These are phyloP conservation scores for Cantharis lateralis DNA, from an alignment of 2,888 invertebrate genomes.

Conservation along the genomic window DNA sequence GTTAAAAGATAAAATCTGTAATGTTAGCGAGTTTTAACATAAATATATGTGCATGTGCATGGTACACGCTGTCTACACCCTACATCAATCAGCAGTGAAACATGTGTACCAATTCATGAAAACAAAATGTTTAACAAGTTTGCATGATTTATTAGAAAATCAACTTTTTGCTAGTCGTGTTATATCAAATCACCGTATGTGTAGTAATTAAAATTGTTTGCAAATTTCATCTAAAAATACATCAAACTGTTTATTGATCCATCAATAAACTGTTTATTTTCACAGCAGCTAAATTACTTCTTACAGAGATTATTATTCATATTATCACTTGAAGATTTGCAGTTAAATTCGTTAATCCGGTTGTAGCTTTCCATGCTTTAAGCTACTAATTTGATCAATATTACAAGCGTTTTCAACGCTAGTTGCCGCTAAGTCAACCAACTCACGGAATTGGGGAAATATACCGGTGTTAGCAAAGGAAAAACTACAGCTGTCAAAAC, in stretches of 20 bases:
- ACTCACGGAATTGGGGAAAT: too few species aligned
- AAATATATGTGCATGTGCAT: slow-evolving; percentile 41
- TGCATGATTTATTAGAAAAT: slow-evolving; percentile 35
- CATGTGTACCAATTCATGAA: slow-evolving; percentile 45
- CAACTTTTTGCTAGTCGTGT: slow-evolving; percentile 13
- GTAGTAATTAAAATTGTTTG: slow-evolving; percentile 8
- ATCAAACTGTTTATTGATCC: not conserved
- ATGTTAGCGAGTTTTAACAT: slow-evolving; percentile 35
- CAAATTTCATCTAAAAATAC: not conserved
- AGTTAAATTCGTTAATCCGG: too few species aligned
- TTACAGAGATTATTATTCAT: too few species aligned
- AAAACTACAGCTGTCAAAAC: too few species aligned
- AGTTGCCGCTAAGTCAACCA: too few species aligned
- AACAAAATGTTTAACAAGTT: slow-evolving; percentile 37
- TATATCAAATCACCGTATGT: slow-evolving; percentile 20
- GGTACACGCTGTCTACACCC: slow-evolving; percentile 43
- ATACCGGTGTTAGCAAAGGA: too few species aligned
- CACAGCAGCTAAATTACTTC: too few species aligned
- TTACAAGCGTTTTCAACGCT: too few species aligned
- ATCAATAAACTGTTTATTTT: not conserved
- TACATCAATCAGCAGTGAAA: slow-evolving; percentile 46
- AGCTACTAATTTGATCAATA: too few species aligned
- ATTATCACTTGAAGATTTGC: too few species aligned
- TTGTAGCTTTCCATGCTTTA: too few species aligned
- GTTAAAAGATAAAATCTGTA: slow-evolving; percentile 41